phyloP scores from a whole-genome alignment of 2,888 invertebrate genomes.

The Leucoptera coffeella region DNA sequence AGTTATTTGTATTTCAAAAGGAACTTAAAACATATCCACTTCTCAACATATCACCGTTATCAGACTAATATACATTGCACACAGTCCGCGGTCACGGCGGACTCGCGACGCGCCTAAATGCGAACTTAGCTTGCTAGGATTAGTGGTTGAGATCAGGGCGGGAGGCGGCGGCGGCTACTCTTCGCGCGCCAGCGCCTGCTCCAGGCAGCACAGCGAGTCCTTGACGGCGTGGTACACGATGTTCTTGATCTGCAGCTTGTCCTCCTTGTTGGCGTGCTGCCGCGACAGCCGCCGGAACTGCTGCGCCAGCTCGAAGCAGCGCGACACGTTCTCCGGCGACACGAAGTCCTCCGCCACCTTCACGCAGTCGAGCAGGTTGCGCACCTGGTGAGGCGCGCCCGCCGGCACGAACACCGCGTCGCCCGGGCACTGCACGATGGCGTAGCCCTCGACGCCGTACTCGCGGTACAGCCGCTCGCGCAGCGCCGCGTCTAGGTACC shows the following conservation, averaged over 20 bases:
- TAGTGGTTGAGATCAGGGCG: slow-evolving; percentile 45
- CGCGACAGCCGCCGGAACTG: slow-evolving; percentile 92
- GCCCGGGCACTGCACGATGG: slow-evolving; percentile 92
- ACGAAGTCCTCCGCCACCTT: slow-evolving; percentile 99
- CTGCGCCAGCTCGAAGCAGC: slow-evolving; percentile 93
- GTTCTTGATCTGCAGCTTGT: slow-evolving; percentile 96
- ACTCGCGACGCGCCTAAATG: too few relatives aligned
- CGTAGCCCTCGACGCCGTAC: slow-evolving; percentile 91
- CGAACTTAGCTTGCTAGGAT: slow-evolving; percentile 48
- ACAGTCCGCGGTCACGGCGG: too few relatives aligned
- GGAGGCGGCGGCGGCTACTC: slow-evolving; percentile 10
- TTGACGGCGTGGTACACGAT: slow-evolving; percentile 97
- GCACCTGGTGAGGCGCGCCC: slow-evolving; percentile 98
- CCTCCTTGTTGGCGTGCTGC: slow-evolving; percentile 94
- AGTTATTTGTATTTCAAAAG: slow-evolving; percentile 51
- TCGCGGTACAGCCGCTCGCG: slow-evolving; percentile 84
- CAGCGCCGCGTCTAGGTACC: slow-evolving; percentile 85
- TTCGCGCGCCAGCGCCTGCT: too few relatives aligned
- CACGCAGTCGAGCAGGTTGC: slow-evolving; percentile 94
- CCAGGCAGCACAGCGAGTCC: slow-evolving; percentile 69
- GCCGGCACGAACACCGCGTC: slow-evolving; percentile 98
- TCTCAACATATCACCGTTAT: slow-evolving; percentile 47
- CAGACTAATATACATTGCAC: slow-evolving; percentile 53
- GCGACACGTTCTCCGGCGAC: slow-evolving; percentile 93
- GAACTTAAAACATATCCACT: slow-evolving; percentile 52